phyloP scores from a whole-genome alignment of 2,113 vertebrate species.

The Malurus melanocephalus region DNA sequence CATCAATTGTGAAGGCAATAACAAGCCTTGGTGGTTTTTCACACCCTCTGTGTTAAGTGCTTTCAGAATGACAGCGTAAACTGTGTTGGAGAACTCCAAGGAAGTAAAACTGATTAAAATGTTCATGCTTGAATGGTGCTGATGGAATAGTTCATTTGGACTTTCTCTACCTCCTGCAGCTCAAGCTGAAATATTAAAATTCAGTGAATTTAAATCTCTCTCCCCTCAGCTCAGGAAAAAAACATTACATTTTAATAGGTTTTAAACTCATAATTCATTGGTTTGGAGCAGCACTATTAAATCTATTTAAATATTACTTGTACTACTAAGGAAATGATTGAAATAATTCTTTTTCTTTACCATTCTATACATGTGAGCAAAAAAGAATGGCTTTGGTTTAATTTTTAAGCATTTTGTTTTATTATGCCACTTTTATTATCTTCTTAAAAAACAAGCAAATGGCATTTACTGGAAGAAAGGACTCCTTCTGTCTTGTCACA shows the following conservation, averaged over 20 bases:
- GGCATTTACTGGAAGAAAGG: constrained; percentile 1
- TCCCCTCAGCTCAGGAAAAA: constrained; percentile 80
- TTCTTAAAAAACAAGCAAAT: constrained; percentile 41
- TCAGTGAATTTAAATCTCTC: constrained; percentile 87
- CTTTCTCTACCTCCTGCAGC: constrained; percentile 85
- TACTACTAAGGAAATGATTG: constrained; percentile 78
- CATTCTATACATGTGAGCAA: constrained; percentile 48
- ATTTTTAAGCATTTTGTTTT: constrained; percentile 63
- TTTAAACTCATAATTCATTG: constrained; percentile 87
- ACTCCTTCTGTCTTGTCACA: not conserved
- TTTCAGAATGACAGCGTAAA: constrained; percentile 86
- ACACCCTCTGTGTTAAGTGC: constrained; percentile 87
- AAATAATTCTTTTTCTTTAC: constrained; percentile 72
- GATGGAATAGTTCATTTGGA: constrained; percentile 88
- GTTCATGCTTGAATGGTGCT: constrained; percentile 86
- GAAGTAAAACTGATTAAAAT: constrained; percentile 90
- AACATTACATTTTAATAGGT: constrained; percentile 89
- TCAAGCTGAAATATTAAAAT: constrained; percentile 90
- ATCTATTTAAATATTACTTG: constrained; percentile 85
- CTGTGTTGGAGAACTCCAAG: constrained; percentile 86
- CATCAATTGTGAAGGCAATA: constrained; percentile 87
- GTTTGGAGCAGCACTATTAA: constrained; percentile 82
- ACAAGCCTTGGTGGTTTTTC: constrained; percentile 87
- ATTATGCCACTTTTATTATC: constrained; percentile 37
- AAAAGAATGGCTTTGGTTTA: constrained; percentile 16